phyloP scores from a whole-genome alignment of 2,113 vertebrate genomes.

The Globicephala melas region DNA sequence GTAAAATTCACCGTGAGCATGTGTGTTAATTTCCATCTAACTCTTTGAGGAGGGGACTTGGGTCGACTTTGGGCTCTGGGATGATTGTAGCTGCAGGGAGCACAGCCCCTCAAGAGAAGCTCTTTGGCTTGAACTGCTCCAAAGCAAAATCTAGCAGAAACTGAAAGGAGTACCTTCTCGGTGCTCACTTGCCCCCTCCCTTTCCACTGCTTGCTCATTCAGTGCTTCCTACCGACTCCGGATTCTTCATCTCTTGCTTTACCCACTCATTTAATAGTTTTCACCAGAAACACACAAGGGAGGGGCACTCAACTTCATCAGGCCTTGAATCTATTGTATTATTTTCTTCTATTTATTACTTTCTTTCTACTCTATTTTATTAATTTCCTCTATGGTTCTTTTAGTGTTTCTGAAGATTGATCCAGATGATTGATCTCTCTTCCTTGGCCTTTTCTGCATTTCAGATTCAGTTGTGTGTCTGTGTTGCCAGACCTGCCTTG shows the following conservation, averaged over 20 bases:
- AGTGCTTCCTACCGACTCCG: neutral
- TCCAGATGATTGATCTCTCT: neutral
- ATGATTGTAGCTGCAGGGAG: neutral
- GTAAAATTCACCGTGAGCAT: neutral
- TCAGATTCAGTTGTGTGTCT: neutral
- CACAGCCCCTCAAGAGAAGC: neutral
- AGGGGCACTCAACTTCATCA: neutral
- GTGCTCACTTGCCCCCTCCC: neutral
- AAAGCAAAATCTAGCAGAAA: neutral
- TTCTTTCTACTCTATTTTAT: too few relatives aligned
- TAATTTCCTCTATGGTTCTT: neutral
- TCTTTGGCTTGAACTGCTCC: neutral
- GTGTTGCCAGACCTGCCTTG: neutral
- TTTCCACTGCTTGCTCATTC: neutral
- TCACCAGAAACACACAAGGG: neutral
- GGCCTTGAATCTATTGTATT: neutral
- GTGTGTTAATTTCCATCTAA: neutral
- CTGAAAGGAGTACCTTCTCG: fast-evolving
- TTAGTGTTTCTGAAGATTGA: neutral
- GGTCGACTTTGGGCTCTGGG: neutral
- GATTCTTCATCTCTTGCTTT: neutral
- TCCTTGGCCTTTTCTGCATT: neutral
- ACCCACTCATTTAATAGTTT: neutral
- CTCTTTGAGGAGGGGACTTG: neutral
- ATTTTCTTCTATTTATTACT: neutral